phyloP scores from a whole-genome alignment of 2,888 invertebrate genomes.

The Coecobrya sp. region DNA sequence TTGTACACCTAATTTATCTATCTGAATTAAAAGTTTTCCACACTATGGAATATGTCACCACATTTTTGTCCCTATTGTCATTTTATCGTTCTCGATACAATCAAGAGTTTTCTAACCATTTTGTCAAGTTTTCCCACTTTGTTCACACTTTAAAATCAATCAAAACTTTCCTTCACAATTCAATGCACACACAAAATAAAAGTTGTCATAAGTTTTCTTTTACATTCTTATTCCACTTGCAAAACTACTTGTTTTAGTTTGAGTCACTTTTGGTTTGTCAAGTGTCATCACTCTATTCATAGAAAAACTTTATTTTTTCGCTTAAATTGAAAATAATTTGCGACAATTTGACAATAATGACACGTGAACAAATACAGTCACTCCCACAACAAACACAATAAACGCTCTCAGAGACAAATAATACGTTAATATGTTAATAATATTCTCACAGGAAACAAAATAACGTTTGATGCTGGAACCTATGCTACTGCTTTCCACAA shows the following conservation, averaged over 20 bases:
- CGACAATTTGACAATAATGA: constrained; percentile 12
- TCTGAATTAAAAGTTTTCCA: not conserved
- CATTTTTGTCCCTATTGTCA: not conserved
- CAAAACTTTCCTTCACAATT: not conserved
- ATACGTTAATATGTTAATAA: constrained; percentile 21
- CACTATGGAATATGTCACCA: not conserved
- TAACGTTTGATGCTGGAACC: not conserved
- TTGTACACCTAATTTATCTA: not conserved
- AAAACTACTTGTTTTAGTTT: not conserved
- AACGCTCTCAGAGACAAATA: not conserved
- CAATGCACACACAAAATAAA: not conserved
- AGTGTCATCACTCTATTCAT: constrained; percentile 16
- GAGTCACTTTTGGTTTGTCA: not conserved
- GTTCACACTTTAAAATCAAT: constrained; percentile 9
- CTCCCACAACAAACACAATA: constrained; percentile 46
- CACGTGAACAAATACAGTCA: constrained; percentile 37
- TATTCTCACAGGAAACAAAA: not conserved
- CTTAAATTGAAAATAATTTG: not conserved
- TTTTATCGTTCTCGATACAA: not conserved
- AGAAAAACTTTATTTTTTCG: too few relatives aligned
- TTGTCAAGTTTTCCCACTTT: not conserved
- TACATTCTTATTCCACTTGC: not conserved
- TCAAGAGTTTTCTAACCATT: constrained; percentile 6
- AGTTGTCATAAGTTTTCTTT: not conserved
- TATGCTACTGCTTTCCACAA: not conserved